Evolutionary conservation across 2,113 vertebrate species (phyloP).

Genomic region (Gadus macrocephalus): DNA sequence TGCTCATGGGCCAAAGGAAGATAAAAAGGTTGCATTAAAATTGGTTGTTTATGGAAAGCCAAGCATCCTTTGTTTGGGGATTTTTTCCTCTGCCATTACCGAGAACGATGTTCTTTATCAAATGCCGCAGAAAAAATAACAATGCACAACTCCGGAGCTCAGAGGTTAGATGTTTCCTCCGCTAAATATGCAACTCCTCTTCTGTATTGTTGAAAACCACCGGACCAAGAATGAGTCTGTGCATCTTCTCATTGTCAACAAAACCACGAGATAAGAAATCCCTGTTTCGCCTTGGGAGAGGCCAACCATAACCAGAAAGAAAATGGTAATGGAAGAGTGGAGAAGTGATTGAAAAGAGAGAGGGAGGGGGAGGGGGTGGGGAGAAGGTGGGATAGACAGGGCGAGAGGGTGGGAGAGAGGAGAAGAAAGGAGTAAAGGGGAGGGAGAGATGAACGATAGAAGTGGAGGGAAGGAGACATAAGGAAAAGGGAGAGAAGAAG

Average conservation of each 20-base stretch:
- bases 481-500: conserved; percentile 39
- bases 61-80: too few relatives aligned
- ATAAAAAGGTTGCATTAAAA: too few relatives aligned
- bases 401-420: too few relatives aligned
- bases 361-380: conserved; percentile 33
- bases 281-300: conserved; percentile 43
- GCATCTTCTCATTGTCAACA: conserved; percentile 27
- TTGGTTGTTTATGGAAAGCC: too few relatives aligned
- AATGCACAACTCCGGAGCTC: not conserved
- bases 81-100: too few relatives aligned
- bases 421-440: too few relatives aligned
- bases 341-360: conserved; percentile 14
- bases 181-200: conserved; percentile 65
- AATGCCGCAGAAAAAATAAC: not conserved
- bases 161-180: conserved; percentile 60
- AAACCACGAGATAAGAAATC: conserved; percentile 32
- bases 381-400: too few relatives aligned
- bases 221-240: conserved; percentile 66
- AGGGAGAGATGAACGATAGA: not conserved
- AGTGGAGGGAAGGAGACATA: conserved; percentile 25
- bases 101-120: not conserved
- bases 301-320: conserved; percentile 15
- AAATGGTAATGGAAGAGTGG: not conserved
- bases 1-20: too few relatives aligned
- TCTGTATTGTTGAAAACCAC: conserved; percentile 68